Conservation (phyloP, 2,888 invertebrate genomes). For the Ditula angustiorana region DNA sequence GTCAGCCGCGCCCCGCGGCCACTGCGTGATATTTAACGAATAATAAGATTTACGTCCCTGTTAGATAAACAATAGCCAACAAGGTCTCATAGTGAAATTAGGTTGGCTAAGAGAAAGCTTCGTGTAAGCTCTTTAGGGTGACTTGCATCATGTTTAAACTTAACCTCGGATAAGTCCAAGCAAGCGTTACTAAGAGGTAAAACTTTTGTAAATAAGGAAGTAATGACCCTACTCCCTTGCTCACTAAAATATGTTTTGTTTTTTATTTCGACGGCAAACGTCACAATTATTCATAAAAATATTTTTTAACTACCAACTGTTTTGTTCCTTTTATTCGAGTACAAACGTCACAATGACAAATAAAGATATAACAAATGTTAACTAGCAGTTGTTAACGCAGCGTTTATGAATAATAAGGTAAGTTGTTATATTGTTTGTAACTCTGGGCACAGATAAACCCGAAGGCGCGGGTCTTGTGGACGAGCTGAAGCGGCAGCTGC, state of each 20-base stretch:
- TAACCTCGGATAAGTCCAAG: not conserved
- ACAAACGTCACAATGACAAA: no score
- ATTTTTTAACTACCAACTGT: no score
- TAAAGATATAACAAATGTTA: no score
- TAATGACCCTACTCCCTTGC: no score
- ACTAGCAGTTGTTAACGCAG: not conserved
- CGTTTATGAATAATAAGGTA: no score
- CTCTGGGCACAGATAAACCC: slow-evolving; percentile 68
- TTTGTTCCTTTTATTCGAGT: no score
- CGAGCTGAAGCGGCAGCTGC: slow-evolving; percentile 95
- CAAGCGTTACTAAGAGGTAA: no score
- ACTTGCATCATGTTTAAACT: not conserved
- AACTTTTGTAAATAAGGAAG: no score
- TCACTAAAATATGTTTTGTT: no score
- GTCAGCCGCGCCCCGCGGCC: slow-evolving; percentile 65
- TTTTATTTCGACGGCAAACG: no score
- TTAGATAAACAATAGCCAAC: slow-evolving; percentile 54
- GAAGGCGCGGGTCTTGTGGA: slow-evolving; percentile 86
- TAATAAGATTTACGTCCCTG: slow-evolving; percentile 40
- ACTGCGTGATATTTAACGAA: slow-evolving; percentile 42
- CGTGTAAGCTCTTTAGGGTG: slow-evolving; percentile 37
- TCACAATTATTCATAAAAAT: no score
- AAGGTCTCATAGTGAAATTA: slow-evolving; percentile 49
- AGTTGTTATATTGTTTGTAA: no score
- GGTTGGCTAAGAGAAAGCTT: slow-evolving; percentile 51